These are phyloP conservation scores for Clinocottus analis DNA, from an alignment of 2,113 vertebrate genomes.

Conservation along the genomic window DNA sequence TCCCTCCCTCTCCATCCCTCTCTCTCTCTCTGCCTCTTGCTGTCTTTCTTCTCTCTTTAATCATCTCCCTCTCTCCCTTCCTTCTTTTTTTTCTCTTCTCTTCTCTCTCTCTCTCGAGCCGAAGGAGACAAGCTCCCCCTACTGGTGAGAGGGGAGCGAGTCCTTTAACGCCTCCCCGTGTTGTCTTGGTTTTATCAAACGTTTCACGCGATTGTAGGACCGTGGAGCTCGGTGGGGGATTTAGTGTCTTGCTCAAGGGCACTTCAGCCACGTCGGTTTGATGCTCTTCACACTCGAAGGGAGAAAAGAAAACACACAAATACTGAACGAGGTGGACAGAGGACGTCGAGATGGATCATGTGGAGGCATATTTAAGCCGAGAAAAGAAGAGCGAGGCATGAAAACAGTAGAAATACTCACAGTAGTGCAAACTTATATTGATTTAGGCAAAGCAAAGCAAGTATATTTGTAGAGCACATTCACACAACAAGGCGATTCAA, in stretches of 20 bases:
- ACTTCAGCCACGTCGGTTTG: neutral
- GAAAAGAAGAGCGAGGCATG: neutral
- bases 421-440: neutral
- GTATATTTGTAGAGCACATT: too few relatives aligned
- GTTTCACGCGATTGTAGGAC: neutral
- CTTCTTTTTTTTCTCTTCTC: constrained; percentile 4
- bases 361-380: too few relatives aligned
- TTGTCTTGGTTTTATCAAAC: neutral
- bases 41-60: constrained; percentile 52
- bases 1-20: constrained; percentile 9
- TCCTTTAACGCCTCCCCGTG: neutral
- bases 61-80: constrained; percentile 63
- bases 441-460: neutral
- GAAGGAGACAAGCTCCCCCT: constrained; percentile 77
- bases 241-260: neutral
- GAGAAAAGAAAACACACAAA: neutral
- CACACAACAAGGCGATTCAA: too few relatives aligned
- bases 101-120: constrained; percentile 43
- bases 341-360: neutral
- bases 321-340: neutral
- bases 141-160: constrained; percentile 53
- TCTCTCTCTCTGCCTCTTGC: constrained; percentile 50
- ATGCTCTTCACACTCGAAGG: neutral
- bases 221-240: neutral
- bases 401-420: neutral